Conservation (phyloP, 2,888 invertebrate genomes). For the Drosophila bunnanda region DNA sequence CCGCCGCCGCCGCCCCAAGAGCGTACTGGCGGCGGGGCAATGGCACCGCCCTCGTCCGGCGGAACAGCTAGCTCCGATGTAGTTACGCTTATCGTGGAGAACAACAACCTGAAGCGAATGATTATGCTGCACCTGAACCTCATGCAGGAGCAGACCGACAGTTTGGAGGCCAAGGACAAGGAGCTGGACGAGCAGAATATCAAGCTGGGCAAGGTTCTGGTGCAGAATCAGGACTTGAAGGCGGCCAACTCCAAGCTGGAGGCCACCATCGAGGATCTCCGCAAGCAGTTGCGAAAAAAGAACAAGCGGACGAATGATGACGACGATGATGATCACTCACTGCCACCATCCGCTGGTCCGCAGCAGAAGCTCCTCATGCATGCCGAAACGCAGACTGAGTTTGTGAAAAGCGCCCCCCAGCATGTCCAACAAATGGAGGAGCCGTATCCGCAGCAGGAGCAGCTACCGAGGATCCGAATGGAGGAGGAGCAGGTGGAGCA, state of each 20-base stretch:
- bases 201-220: constrained; percentile 92
- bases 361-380: constrained; percentile 61
- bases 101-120: constrained; percentile 88
- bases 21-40: constrained; percentile 41
- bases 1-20: constrained; percentile 4
- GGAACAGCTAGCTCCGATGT: constrained; percentile 63
- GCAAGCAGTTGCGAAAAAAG: constrained; percentile 60
- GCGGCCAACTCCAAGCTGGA: constrained; percentile 86
- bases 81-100: constrained; percentile 82
- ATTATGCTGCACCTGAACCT: constrained; percentile 93
- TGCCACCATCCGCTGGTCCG: constrained; percentile 57
- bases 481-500: constrained; percentile 1
- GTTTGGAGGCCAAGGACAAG: constrained; percentile 92
- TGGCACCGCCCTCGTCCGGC: constrained; percentile 25
- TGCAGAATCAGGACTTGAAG: constrained; percentile 72
- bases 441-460: constrained; percentile 2
- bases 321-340: constrained; percentile 58
- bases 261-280: constrained; percentile 68
- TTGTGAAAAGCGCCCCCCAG: constrained; percentile 11
- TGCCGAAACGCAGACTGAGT: constrained; percentile 55
- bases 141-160: constrained; percentile 95
- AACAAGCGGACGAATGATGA: constrained; percentile 51
- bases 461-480: background rate
- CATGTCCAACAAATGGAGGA: background rate
- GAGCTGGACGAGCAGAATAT: constrained; percentile 89